Percentiles rank a stretch among this genome's conserved stretches.
These are phyloP conservation scores for Struthio camelus DNA, from an alignment of 2,113 vertebrate species.

Conservation along the genomic window DNA sequence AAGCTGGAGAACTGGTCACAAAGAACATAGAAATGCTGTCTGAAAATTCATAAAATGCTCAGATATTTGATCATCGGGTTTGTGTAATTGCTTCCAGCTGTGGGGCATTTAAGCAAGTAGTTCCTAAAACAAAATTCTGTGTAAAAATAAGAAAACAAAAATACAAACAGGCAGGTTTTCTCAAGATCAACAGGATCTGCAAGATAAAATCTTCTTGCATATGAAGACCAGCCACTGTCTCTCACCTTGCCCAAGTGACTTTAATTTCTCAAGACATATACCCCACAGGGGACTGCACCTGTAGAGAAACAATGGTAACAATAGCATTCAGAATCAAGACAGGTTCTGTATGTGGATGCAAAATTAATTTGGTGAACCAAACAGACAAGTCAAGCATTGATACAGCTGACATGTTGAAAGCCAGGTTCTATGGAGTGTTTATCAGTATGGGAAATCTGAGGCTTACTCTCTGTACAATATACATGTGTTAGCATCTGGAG, in stretches of 20 bases:
- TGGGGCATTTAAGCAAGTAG: not conserved
- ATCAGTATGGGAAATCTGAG: not conserved
- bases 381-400: not conserved
- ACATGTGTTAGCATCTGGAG: not conserved
- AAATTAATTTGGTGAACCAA: not conserved
- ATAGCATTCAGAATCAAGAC: rapidly evolving
- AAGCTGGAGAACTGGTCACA: not conserved
- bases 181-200: not conserved
- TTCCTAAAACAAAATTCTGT: not conserved
- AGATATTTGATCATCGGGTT: not conserved
- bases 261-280: not conserved
- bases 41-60: not conserved
- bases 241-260: not conserved
- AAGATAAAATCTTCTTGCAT: not conserved
- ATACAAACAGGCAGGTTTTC: not conserved
- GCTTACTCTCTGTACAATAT: rapidly evolving
- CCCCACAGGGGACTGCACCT: not conserved
- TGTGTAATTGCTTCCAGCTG: not conserved
- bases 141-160: not conserved
- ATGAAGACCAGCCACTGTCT: not conserved
- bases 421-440: not conserved
- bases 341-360: not conserved
- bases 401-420: not conserved
- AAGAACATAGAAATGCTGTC: not conserved
- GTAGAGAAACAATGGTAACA: not conserved